These are phyloP conservation scores for Callochromis pleurospilus DNA, from an alignment of 2,113 vertebrate genomes.

Conservation along the genomic window DNA sequence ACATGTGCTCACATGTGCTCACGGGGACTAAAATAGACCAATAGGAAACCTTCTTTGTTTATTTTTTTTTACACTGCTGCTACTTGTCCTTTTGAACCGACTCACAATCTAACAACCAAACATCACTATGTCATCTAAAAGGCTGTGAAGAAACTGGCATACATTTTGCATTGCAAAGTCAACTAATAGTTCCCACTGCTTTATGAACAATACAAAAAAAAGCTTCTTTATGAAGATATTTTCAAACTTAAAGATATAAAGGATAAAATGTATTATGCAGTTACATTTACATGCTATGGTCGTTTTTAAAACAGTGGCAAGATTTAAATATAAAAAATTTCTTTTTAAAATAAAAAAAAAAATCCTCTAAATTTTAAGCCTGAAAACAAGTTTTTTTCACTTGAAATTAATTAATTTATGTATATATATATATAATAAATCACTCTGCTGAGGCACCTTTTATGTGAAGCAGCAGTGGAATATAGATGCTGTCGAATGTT, in stretches of 20 bases:
- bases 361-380: neutral
- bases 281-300: neutral
- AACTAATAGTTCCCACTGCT: neutral
- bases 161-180: neutral
- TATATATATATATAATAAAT: neutral
- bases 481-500: neutral
- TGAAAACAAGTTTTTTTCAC: neutral
- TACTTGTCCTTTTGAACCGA: neutral
- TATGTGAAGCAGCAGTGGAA: neutral
- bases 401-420: neutral
- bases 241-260: neutral
- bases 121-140: neutral
- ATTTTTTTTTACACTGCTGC: constrained; percentile 12
- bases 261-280: neutral
- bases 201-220: neutral
- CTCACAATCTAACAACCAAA: neutral
- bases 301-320: neutral
- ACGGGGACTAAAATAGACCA: constrained; percentile 48
- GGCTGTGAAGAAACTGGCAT: neutral
- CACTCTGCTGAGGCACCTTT: neutral
- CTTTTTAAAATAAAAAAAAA: rapidly evolving
- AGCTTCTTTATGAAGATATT: neutral
- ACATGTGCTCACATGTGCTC: constrained; percentile 71
- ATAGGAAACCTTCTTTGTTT: neutral
- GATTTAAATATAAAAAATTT: neutral